These are phyloP conservation scores for Chrysemys picta DNA, from an alignment of 2,113 vertebrate species.

Conservation along the genomic window DNA sequence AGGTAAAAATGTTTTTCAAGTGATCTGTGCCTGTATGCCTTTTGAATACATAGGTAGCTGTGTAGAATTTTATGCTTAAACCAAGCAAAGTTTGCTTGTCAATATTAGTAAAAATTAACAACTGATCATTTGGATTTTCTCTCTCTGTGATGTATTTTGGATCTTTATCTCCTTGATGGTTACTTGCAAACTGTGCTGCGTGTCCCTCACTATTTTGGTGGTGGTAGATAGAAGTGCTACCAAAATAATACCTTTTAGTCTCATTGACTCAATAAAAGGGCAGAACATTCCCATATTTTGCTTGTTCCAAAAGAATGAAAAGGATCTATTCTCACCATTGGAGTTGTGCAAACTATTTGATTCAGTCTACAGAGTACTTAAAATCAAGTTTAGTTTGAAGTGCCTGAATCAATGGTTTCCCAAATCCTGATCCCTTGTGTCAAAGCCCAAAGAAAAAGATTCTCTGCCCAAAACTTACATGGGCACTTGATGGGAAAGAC, in stretches of 20 bases:
- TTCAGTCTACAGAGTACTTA: neutral
- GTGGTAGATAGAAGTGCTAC: neutral
- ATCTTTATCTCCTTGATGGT: neutral
- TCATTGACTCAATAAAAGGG: fast-evolving
- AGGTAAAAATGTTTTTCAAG: neutral
- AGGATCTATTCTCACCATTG: neutral
- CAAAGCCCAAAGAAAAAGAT: fast-evolving
- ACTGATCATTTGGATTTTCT: neutral
- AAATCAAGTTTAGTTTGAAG: neutral
- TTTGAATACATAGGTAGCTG: neutral
- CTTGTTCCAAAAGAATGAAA: neutral
- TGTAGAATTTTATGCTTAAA: neutral
- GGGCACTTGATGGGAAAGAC: neutral
- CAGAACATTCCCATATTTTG: neutral
- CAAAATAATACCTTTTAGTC: neutral
- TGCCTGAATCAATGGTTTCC: neutral
- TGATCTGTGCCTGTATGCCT: neutral
- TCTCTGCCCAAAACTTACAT: neutral
- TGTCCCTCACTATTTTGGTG: neutral
- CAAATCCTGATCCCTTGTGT: neutral
- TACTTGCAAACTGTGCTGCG: neutral
- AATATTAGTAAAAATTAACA: neutral
- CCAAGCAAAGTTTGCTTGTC: neutral
- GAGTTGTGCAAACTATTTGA: neutral
- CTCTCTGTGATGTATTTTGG: neutral